Evolutionary conservation across 2,113 vertebrate genomes (phyloP).

Genomic region (Atractosteus spatula): DNA sequence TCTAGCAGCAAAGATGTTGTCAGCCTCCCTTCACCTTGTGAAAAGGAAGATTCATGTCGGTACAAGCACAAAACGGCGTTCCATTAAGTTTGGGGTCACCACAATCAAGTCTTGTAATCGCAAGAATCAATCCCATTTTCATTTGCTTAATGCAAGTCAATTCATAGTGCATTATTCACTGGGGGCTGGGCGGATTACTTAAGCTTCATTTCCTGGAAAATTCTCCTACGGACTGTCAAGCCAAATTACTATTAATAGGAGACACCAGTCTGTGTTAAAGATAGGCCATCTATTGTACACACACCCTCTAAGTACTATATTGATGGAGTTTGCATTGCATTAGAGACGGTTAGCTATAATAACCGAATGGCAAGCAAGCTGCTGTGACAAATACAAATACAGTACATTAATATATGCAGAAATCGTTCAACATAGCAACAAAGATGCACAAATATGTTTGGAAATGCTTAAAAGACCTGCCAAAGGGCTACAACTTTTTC

Average conservation of each 20-base stretch:
- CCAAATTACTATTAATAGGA: slow-evolving; percentile 46
- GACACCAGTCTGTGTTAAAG: slow-evolving; percentile 27
- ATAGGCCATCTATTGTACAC: slow-evolving; percentile 7
- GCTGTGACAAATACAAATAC: no score
- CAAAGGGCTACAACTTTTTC: no score
- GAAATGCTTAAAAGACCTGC: no score
- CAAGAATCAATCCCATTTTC: slow-evolving; percentile 47
- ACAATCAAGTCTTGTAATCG: slow-evolving; percentile 43
- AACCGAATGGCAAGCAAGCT: no score
- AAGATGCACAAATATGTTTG: no score
- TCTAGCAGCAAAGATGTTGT: background rate
- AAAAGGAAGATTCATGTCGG: slow-evolving; percentile 29
- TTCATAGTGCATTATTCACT: slow-evolving; percentile 44
- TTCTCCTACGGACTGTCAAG: slow-evolving; percentile 30
- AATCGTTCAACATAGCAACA: no score
- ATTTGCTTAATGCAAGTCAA: slow-evolving; percentile 53
- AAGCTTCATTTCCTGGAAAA: slow-evolving; percentile 39
- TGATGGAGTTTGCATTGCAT: slow-evolving; percentile 1
- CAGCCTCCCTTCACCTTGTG: background rate
- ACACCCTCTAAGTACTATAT: slow-evolving; percentile 17
- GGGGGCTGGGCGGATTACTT: slow-evolving; percentile 36
- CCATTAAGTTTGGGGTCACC: slow-evolving; percentile 49
- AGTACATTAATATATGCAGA: no score
- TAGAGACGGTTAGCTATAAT: background rate
- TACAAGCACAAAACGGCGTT: slow-evolving; percentile 37